These are phyloP conservation scores for Ispidina picta DNA, from an alignment of 2,797 vertebrate species.

Conservation along the genomic window DNA sequence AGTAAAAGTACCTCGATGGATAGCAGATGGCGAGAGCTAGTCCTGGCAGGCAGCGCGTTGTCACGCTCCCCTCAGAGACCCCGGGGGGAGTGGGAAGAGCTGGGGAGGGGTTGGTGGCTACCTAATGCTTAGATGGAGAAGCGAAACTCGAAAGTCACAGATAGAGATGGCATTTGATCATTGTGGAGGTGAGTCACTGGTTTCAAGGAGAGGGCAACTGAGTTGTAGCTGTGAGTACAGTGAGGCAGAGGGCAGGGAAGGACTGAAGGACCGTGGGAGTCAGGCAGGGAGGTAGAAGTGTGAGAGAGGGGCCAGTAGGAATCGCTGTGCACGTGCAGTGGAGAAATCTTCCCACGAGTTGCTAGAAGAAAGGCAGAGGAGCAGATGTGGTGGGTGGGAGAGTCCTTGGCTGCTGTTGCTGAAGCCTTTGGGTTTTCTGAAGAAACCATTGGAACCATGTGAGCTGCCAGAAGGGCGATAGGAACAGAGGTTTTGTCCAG, in stretches of 20 bases:
- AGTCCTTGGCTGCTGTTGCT: not conserved
- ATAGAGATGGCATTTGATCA: not conserved
- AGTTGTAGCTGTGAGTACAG: not conserved
- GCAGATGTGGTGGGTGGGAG: not conserved
- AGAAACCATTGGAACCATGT: not conserved
- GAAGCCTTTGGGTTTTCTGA: not conserved
- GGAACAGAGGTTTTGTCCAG: not conserved
- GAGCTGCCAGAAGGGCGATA: not conserved
- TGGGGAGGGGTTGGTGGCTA: not conserved
- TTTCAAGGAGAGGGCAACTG: not conserved
- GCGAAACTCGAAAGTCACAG: not conserved
- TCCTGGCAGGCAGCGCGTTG: slow-evolving; percentile 51
- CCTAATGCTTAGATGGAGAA: not conserved
- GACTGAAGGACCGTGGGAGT: not conserved
- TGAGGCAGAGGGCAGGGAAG: not conserved
- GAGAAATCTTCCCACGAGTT: not conserved
- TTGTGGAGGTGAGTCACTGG: not conserved
- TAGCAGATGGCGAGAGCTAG: slow-evolving; percentile 54
- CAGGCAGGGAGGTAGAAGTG: not conserved
- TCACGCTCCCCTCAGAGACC: slow-evolving; percentile 9
- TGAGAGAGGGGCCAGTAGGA: not conserved
- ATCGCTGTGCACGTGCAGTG: not conserved
- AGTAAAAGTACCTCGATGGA: slow-evolving; percentile 65
- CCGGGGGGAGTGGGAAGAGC: slow-evolving; percentile 13
- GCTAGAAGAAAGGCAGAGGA: not conserved